These are phyloP conservation scores for Macrotis lagotis DNA, from an alignment of 2,113 vertebrate genomes.

Conservation along the genomic window DNA sequence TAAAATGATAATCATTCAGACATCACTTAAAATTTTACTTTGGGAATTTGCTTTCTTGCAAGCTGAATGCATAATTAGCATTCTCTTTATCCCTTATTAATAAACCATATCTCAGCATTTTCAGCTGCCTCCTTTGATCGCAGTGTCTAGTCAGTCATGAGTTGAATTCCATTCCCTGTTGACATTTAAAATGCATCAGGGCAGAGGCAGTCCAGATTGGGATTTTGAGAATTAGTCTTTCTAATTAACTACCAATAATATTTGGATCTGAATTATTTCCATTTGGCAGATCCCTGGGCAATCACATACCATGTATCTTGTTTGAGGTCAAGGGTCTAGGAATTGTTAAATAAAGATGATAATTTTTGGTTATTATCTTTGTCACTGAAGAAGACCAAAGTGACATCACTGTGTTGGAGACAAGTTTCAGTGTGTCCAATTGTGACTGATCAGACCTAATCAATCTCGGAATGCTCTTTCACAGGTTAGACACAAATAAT, in stretches of 20 bases:
- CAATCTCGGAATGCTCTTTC: no score
- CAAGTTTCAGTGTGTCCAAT: no score
- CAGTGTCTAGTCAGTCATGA: conserved; percentile 54
- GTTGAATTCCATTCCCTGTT: conserved; percentile 51
- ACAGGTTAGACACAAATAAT: no score
- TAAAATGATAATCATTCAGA: conserved; percentile 79
- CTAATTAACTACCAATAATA: background rate
- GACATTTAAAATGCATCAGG: conserved; percentile 42
- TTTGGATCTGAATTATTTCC: conserved; percentile 8
- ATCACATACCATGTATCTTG: background rate
- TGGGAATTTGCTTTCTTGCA: conserved; percentile 81
- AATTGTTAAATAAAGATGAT: conserved; percentile 16
- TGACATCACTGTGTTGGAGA: no score
- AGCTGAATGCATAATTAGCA: conserved; percentile 76
- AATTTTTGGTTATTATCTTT: no score
- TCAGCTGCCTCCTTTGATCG: conserved; percentile 75
- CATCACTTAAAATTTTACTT: conserved; percentile 82
- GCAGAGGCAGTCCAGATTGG: background rate
- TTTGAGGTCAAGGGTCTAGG: conserved; percentile 53
- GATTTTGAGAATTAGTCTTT: conserved; percentile 47
- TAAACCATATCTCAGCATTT: conserved; percentile 76
- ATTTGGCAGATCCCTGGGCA: background rate
- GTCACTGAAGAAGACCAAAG: no score
- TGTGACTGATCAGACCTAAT: no score
- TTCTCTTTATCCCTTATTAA: conserved; percentile 84